phyloP scores from a whole-genome alignment of 2,888 invertebrate species.

The Acanthosepion pharaonis region DNA sequence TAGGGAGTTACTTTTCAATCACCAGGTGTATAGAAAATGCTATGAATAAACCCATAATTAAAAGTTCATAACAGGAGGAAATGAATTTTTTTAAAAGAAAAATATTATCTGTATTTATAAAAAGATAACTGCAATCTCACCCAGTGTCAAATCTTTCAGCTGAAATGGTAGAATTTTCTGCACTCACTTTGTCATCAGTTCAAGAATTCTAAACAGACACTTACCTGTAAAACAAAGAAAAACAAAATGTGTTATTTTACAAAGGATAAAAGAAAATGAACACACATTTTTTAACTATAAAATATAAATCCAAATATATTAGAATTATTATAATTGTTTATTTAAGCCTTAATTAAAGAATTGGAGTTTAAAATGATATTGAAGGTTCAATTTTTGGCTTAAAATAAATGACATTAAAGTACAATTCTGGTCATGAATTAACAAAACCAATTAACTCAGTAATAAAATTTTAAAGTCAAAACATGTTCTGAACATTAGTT shows the following conservation, averaged over 20 bases:
- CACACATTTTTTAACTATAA: background rate
- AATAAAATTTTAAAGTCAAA: too few relatives aligned
- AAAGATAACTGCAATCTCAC: background rate
- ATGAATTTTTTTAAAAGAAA: background rate
- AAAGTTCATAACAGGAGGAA: background rate
- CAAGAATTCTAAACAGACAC: background rate
- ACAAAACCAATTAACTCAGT: too few relatives aligned
- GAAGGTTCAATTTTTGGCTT: too few relatives aligned
- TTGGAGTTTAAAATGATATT: too few relatives aligned
- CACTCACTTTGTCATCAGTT: background rate
- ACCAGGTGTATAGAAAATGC: background rate
- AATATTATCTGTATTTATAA: background rate
- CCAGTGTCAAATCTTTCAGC: background rate
- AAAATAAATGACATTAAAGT: too few relatives aligned
- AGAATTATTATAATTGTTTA: too few relatives aligned
- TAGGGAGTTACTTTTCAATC: too few relatives aligned
- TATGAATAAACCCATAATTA: background rate
- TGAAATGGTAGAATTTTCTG: background rate
- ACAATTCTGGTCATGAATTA: too few relatives aligned
- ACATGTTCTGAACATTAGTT: too few relatives aligned
- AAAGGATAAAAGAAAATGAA: background rate
- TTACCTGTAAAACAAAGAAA: background rate
- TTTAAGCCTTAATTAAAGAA: too few relatives aligned
- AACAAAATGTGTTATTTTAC: background rate
- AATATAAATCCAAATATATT: too few relatives aligned